phyloP scores from a whole-genome alignment of 2,888 invertebrate genomes.

The Himalopsyche japonica region DNA sequence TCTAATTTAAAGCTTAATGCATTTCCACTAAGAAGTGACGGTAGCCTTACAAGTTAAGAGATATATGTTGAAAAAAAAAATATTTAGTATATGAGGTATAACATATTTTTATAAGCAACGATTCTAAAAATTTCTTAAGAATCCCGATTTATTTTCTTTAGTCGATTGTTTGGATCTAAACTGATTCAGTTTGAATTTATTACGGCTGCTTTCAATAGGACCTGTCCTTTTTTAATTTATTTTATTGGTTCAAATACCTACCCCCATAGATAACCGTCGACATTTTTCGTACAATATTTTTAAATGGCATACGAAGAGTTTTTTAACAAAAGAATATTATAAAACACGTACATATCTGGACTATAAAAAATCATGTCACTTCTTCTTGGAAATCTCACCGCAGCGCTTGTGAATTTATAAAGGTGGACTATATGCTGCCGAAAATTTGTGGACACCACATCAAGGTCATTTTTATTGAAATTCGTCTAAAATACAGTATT shows the following conservation, averaged over 20 bases:
- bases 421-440: conserved; percentile 21
- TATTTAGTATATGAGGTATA: too few species aligned
- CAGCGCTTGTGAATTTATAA: conserved; percentile 29
- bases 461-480: conserved; percentile 32
- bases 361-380: conserved; percentile 20
- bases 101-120: neutral
- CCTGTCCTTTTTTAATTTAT: conserved; percentile 36
- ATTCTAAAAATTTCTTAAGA: neutral
- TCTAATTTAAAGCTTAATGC: too few species aligned
- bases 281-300: conserved; percentile 30
- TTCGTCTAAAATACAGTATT: neutral
- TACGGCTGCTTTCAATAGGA: conserved; percentile 16
- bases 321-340: conserved; percentile 28
- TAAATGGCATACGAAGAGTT: conserved; percentile 21
- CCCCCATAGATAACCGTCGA: conserved; percentile 29
- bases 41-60: too few species aligned
- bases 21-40: too few species aligned
- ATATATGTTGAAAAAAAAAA: too few species aligned
- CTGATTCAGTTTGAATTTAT: conserved; percentile 25
- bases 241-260: conserved; percentile 32
- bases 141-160: neutral
- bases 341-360: conserved; percentile 33
- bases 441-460: conserved; percentile 21
- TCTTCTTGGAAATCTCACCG: conserved; percentile 10
- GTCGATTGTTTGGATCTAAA: neutral